Percentiles rank a stretch among this genome's conserved stretches.
Conservation (phyloP, 2,797 vertebrate genomes). For the Amniataba percoides region DNA sequence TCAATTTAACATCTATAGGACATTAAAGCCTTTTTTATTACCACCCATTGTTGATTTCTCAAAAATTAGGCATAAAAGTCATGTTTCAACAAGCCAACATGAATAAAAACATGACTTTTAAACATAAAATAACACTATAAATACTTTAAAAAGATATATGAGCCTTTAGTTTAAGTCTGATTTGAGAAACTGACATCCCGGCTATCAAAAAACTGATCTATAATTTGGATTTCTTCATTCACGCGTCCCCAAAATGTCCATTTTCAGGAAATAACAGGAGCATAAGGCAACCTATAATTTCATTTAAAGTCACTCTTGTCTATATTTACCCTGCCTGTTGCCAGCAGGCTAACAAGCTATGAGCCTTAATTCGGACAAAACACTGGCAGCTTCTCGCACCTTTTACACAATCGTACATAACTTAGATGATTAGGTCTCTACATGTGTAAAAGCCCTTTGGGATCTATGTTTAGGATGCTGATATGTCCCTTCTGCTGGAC, state of each 20-base stretch:
- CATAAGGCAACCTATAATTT: neutral
- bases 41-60: neutral
- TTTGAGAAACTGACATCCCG: neutral
- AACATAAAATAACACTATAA: neutral
- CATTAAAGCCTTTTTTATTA: neutral
- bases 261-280: neutral
- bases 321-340: neutral
- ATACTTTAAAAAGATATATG: neutral
- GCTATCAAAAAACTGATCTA: neutral
- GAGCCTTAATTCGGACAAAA: slow-evolving; percentile 27
- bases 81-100: neutral
- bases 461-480: slow-evolving; percentile 84
- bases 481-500: slow-evolving; percentile 87
- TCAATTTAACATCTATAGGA: neutral
- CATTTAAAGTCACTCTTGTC: neutral
- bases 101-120: neutral
- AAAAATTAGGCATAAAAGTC: neutral
- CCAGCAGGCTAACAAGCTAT: slow-evolving; percentile 9
- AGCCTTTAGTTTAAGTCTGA: neutral
- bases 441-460: slow-evolving; percentile 70
- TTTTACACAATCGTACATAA: slow-evolving; percentile 67
- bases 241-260: neutral
- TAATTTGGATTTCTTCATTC: neutral
- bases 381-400: slow-evolving; percentile 36
- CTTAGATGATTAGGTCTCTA: slow-evolving; percentile 72